phyloP scores from a whole-genome alignment of 2,797 vertebrate genomes.

The Halcyon badia region DNA sequence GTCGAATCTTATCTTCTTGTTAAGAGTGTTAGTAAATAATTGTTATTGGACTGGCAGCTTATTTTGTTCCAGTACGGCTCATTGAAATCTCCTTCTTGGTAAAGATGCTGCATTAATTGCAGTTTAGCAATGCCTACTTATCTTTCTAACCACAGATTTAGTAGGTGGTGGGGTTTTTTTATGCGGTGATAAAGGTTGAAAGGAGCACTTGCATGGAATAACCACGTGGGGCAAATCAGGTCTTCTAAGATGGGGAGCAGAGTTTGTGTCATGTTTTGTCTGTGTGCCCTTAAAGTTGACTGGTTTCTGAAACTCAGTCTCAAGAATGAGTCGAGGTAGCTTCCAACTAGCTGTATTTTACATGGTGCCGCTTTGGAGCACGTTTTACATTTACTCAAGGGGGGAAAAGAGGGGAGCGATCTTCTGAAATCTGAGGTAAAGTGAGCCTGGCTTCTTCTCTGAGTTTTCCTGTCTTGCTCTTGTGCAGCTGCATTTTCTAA shows the following conservation, averaged over 20 bases:
- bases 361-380: neutral
- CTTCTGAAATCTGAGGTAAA: neutral
- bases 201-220: neutral
- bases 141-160: neutral
- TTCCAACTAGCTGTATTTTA: neutral
- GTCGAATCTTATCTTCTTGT: neutral
- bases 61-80: neutral
- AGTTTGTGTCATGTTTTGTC: accelerated
- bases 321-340: neutral
- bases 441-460: no score
- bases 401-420: neutral
- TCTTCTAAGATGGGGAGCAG: neutral
- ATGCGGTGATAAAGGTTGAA: neutral
- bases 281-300: neutral
- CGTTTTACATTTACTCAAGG: neutral
- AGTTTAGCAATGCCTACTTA: neutral
- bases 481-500: neutral
- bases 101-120: neutral
- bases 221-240: no score
- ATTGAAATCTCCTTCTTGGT: neutral
- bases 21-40: neutral
- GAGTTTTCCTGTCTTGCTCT: neutral
- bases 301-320: accelerated
- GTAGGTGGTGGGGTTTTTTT: neutral
- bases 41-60: neutral